Evolutionary conservation across 2,888 invertebrate species (phyloP), one percentile per base, ranked within the genome.

Genomic region (Leptodirus hochenwartii): DNA sequence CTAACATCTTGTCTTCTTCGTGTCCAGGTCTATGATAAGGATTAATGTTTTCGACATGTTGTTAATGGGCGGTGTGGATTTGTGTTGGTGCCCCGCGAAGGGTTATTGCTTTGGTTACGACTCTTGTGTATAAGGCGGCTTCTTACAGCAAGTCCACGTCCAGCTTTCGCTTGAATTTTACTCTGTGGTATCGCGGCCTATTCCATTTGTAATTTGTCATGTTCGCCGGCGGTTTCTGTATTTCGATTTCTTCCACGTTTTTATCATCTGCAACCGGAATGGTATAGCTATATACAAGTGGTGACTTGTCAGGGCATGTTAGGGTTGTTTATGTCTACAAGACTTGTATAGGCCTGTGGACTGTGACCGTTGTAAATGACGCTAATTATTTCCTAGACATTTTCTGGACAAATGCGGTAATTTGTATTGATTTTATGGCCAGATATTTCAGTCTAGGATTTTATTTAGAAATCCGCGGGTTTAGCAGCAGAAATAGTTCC

Each of bases 21-120:
- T 55, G 39, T 54, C 55, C 37, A 55, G 39, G 40, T 56, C 56
- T 38, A 55, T 54, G 34, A 56, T 55, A 27, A 54, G 43, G 31
- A 55, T 52, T 33, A 55, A 43, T 38, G 41, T 41, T 41, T 50
- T 54, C 30, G 55, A 53, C 56, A 56, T 56, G 36, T 44, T 51
- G n/a, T n/a, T n/a, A n/a, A n/a, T n/a, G n/a, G n/a, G n/a, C n/a
- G n/a, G n/a, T 20, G n/a, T n/a, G n/a, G n/a, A n/a, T n/a, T n/a
- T n/a, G n/a, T n/a, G n/a, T n/a, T n/a, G n/a, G n/a, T n/a, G n/a
- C n/a, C n/a, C n/a, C n/a, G n/a, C n/a, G n/a, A n/a, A n/a, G n/a
- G n/a, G n/a, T 45, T 49, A 48, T 49, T 49, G 47, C 48, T 50
- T 49, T 41, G 30, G 44, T 44, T 45, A 37, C 43, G 34, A 23